Percentiles rank a stretch among this genome's conserved stretches.
phyloP scores from a whole-genome alignment of 2,888 invertebrate species.

The Gastracanthus pulcherrimus region DNA sequence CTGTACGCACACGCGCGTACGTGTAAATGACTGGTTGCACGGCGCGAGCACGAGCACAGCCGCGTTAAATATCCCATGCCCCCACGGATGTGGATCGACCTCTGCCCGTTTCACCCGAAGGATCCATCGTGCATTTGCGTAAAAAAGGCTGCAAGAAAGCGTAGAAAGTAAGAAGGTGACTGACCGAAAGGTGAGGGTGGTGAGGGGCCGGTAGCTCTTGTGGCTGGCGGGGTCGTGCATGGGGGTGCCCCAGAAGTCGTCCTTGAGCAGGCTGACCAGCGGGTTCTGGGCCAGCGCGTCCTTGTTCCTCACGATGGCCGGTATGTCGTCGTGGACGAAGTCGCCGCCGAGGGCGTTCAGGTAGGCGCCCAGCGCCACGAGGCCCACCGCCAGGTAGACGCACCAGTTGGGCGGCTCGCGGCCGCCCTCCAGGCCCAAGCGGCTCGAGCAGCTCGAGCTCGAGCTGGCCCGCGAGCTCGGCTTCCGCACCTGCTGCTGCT shows the following conservation, averaged over 20 bases:
- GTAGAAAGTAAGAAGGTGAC: constrained; percentile 64
- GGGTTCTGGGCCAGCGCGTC: constrained; percentile 87
- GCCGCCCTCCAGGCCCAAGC: constrained; percentile 71
- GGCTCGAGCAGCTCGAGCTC: constrained; percentile 1
- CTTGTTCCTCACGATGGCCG: constrained; percentile 88
- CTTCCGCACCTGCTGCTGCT: constrained; percentile 56
- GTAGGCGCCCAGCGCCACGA: constrained; percentile 85
- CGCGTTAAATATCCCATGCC: too few relatives aligned
- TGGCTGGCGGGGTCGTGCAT: constrained; percentile 91
- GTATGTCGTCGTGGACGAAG: constrained; percentile 93
- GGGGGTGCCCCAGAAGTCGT: constrained; percentile 95
- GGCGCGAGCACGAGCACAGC: too few relatives aligned
- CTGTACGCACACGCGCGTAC: neutral
- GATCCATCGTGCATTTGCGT: too few relatives aligned
- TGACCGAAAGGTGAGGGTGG: constrained; percentile 91
- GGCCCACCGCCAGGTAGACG: constrained; percentile 82
- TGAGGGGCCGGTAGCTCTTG: constrained; percentile 92
- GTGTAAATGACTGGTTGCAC: neutral
- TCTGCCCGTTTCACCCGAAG: too few relatives aligned
- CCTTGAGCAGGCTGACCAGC: constrained; percentile 82
- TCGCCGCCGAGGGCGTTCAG: constrained; percentile 87
- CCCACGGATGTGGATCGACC: too few relatives aligned
- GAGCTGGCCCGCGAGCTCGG: constrained; percentile 58
- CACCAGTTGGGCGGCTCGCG: constrained; percentile 78
- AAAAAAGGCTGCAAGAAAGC: neutral